Evolutionary conservation across 2,797 vertebrate species (phyloP).

Genomic region (Triplophysa yarkandensis): DNA sequence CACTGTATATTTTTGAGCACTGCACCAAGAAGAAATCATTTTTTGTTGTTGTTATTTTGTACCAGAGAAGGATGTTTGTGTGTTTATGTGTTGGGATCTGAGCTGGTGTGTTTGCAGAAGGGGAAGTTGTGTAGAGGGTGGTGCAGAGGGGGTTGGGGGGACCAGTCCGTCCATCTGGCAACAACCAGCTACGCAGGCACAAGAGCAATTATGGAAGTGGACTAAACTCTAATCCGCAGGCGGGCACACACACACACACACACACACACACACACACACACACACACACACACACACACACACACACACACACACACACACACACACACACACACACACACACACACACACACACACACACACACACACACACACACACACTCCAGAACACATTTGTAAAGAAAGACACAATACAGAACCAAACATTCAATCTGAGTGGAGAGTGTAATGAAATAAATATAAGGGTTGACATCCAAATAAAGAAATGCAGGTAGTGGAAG

Average conservation of each 20-base stretch:
- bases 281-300: conserved; percentile 36
- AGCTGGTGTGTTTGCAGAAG: conserved; percentile 33
- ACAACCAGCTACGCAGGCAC: conserved; percentile 60
- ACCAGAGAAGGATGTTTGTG: conserved; percentile 37
- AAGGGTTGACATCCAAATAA: background rate
- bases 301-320: conserved; percentile 52
- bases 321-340: conserved; percentile 39
- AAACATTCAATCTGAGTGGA: conserved; percentile 33
- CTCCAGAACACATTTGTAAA: conserved; percentile 50
- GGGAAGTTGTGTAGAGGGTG: conserved; percentile 46
- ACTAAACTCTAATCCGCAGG: conserved; percentile 73
- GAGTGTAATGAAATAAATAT: conserved; percentile 18
- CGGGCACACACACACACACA: conserved; percentile 42
- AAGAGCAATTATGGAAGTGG: conserved; percentile 73
- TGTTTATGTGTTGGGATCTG: conserved; percentile 45
- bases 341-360: conserved; percentile 48
- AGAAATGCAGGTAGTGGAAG: background rate
- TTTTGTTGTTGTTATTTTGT: conserved; percentile 37
- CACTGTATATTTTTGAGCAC: background rate
- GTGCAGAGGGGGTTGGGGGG: conserved; percentile 18
- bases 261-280: conserved; percentile 52
- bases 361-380: conserved; percentile 49
- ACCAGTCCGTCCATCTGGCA: conserved; percentile 54
- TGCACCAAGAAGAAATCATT: background rate
- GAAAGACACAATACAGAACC: conserved; percentile 26